These are phyloP conservation scores for Scaptomyza montana DNA, from an alignment of 1,140 invertebrate genomes.

Conservation along the genomic window DNA sequence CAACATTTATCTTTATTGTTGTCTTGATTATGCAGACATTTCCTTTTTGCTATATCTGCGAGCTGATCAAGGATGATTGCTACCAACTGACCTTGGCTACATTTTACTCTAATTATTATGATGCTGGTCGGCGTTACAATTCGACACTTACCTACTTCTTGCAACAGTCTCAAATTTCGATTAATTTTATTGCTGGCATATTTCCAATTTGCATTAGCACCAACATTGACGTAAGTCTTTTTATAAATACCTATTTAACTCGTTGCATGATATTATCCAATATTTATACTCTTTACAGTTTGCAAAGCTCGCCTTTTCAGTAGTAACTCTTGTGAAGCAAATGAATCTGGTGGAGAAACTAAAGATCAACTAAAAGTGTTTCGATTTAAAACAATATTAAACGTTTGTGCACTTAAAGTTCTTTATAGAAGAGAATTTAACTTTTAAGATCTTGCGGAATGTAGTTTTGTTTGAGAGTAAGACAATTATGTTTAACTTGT, in stretches of 20 bases:
- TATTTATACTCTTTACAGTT: constrained; percentile 23
- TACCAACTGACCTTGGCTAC: constrained; percentile 14
- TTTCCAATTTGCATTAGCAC: constrained; percentile 42
- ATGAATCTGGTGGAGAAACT: constrained; percentile 36
- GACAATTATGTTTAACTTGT: too few species aligned
- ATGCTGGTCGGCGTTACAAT: constrained; percentile 26
- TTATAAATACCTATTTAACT: background rate
- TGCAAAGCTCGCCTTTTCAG: constrained; percentile 46
- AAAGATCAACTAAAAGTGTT: background rate
- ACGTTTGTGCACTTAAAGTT: too few species aligned
- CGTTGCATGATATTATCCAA: background rate
- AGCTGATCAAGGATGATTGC: constrained; percentile 36
- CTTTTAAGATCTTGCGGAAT: too few species aligned
- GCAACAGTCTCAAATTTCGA: constrained; percentile 15
- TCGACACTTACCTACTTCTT: constrained; percentile 28
- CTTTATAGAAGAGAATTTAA: too few species aligned
- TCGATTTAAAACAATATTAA: too few species aligned
- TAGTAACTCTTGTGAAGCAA: constrained; percentile 48
- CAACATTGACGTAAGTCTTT: constrained; percentile 34
- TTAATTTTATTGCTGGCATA: constrained; percentile 43
- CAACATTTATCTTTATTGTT: constrained; percentile 19
- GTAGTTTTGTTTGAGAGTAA: too few species aligned
- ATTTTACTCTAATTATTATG: constrained; percentile 46
- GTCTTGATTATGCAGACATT: constrained; percentile 39
- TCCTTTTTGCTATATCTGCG: constrained; percentile 50